Conservation (phyloP, 2,888 invertebrate genomes). For the Galerucella calmariensis region DNA sequence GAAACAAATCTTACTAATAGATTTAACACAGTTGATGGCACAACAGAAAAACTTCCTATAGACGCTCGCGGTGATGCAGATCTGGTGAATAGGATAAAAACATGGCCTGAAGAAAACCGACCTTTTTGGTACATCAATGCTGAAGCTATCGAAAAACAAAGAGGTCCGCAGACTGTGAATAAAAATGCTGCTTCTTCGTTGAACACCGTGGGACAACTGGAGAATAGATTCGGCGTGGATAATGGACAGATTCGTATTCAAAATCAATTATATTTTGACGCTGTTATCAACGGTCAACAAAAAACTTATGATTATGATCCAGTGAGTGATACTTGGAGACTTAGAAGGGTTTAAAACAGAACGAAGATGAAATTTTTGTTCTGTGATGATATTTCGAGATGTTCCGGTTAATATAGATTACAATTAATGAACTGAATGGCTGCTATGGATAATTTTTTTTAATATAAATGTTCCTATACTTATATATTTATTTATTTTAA, state of each 20-base stretch:
- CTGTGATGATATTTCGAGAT: neutral
- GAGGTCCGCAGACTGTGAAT: slow-evolving; percentile 22
- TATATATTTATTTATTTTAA: neutral
- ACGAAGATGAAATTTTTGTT: neutral
- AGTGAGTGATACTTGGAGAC: slow-evolving; percentile 14
- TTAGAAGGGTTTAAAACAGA: neutral
- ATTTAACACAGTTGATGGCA: slow-evolving; percentile 66
- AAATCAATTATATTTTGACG: slow-evolving; percentile 13
- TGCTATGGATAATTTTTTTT: too few species aligned
- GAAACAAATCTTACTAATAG: slow-evolving; percentile 61
- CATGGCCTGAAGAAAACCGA: slow-evolving; percentile 74
- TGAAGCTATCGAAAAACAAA: slow-evolving; percentile 69
- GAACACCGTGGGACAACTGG: neutral
- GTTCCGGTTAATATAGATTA: too few species aligned
- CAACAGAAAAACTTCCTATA: slow-evolving; percentile 68
- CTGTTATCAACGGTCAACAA: slow-evolving; percentile 11
- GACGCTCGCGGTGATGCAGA: slow-evolving; percentile 75
- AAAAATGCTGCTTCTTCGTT: neutral
- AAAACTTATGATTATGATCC: slow-evolving; percentile 30
- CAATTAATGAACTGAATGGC: too few species aligned
- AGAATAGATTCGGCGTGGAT: slow-evolving; percentile 16
- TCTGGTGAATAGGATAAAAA: slow-evolving; percentile 71
- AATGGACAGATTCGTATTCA: neutral
- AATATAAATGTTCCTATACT: neutral
- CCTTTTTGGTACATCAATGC: slow-evolving; percentile 82